Evolutionary conservation across 2,113 vertebrate species (phyloP).

Genomic region (Glareola pratincola): DNA sequence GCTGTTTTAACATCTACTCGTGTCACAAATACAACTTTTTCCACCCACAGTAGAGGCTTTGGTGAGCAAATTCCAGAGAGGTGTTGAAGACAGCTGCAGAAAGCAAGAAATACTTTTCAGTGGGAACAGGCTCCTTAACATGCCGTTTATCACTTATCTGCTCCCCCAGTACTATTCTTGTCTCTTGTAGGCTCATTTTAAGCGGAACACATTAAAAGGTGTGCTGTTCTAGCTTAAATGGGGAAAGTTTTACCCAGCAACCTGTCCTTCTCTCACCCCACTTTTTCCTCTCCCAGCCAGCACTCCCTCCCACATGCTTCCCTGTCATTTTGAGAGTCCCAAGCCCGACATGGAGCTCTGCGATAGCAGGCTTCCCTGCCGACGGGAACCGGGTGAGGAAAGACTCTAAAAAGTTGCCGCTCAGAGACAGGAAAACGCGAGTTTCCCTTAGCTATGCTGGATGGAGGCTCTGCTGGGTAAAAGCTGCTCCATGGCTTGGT

Average conservation of each 20-base stretch:
- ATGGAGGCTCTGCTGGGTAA: neutral
- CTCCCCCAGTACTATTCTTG: neutral
- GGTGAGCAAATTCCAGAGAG: neutral
- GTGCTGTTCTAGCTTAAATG: neutral
- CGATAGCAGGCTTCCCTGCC: neutral
- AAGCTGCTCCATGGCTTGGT: neutral
- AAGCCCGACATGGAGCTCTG: neutral
- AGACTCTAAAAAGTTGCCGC: neutral
- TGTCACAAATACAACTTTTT: neutral
- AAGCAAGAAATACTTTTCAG: neutral
- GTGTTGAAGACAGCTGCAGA: slow-evolving; percentile 1
- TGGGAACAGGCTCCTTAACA: neutral
- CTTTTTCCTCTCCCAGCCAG: neutral
- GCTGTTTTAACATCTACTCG: neutral
- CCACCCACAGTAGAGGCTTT: neutral
- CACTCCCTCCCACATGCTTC: neutral
- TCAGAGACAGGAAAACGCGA: accelerated
- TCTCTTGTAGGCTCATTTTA: neutral
- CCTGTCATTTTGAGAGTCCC: neutral
- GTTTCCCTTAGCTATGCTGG: neutral
- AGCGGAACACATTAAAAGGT: neutral
- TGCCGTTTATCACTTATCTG: neutral
- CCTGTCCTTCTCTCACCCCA: neutral
- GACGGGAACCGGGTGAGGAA: neutral
- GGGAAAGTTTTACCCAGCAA: neutral